Percentiles rank a stretch among this genome's conserved stretches.
These are phyloP conservation scores for Lithobates pipiens DNA, from an alignment of 2,797 vertebrate species.

Conservation along the genomic window DNA sequence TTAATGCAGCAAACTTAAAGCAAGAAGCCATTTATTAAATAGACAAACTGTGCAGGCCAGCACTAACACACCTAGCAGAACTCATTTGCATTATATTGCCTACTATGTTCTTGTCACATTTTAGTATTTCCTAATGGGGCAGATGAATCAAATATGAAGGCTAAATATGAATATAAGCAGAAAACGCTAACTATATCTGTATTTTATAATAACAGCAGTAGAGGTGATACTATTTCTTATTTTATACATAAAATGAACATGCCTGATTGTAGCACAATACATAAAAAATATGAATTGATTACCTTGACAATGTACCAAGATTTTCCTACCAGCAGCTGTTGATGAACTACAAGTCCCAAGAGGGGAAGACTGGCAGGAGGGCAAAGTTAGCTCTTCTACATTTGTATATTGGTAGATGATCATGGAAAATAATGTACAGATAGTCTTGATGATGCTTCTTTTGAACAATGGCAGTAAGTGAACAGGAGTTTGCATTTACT, in stretches of 20 bases:
- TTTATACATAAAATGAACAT: neutral
- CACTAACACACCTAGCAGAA: neutral
- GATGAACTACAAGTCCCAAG: neutral
- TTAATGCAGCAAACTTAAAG: neutral
- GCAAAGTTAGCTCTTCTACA: neutral
- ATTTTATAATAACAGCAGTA: neutral
- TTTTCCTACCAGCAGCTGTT: neutral
- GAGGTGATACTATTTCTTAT: neutral
- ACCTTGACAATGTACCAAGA: neutral
- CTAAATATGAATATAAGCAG: neutral
- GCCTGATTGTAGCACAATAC: neutral
- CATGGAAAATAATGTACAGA: no score
- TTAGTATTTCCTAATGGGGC: neutral
- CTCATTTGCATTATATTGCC: neutral
- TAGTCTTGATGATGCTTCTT: no score
- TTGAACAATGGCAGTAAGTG: no score
- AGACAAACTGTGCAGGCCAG: neutral
- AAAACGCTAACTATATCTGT: neutral
- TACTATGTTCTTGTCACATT: neutral
- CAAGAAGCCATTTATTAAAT: conserved; percentile 34
- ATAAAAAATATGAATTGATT: neutral
- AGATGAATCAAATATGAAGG: neutral
- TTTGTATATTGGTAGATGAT: no score
- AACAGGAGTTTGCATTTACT: no score
- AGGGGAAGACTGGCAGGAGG: neutral